These are phyloP conservation scores for Callaeas wilsoni DNA, from an alignment of 2,113 vertebrate genomes.

Conservation along the genomic window DNA sequence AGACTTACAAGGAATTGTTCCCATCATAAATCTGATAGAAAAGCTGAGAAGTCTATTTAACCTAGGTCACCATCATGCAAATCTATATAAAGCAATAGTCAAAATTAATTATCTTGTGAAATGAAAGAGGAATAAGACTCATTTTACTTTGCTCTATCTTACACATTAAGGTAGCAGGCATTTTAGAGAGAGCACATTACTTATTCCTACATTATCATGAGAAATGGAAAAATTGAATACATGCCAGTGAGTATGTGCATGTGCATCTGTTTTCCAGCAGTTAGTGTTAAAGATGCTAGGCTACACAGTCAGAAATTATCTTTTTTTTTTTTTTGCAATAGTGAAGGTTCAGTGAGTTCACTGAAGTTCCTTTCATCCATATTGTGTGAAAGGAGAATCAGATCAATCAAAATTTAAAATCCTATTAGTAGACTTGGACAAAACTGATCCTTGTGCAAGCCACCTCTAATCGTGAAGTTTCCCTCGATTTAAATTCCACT, in stretches of 20 bases:
- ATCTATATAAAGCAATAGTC: background rate
- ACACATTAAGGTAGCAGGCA: background rate
- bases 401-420: background rate
- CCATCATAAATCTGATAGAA: background rate
- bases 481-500: background rate
- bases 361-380: background rate
- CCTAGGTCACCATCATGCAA: background rate
- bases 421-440: background rate
- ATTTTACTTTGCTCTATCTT: background rate
- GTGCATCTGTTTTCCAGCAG: background rate
- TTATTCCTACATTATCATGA: background rate
- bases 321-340: background rate
- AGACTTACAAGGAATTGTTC: background rate
- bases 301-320: background rate
- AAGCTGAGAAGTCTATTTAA: background rate
- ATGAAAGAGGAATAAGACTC: background rate
- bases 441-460: background rate
- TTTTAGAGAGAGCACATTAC: background rate
- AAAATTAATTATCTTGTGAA: constrained; percentile 5
- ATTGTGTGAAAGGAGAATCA: background rate
- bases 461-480: background rate
- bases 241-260: background rate
- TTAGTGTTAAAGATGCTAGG: background rate
- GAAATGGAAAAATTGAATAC: background rate
- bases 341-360: background rate